Evolutionary conservation across 2,113 vertebrate species (phyloP).

Genomic region (Chloebia gouldiae): DNA sequence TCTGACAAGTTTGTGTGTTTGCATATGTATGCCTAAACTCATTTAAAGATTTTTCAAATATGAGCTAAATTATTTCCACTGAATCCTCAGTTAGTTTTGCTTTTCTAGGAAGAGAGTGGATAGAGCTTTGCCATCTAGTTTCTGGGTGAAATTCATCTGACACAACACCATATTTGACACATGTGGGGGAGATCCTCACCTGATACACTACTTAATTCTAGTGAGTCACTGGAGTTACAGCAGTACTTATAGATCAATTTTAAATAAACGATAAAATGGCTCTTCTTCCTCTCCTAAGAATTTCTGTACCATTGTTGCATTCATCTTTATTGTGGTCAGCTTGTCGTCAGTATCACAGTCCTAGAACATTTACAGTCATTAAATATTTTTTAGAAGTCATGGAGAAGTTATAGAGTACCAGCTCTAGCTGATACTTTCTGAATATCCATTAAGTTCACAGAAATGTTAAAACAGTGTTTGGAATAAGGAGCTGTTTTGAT

Average conservation of each 20-base stretch:
- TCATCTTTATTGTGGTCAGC: neutral
- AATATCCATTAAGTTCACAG: neutral
- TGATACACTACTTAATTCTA: neutral
- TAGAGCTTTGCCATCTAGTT: neutral
- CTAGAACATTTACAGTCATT: neutral
- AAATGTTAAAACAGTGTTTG: neutral
- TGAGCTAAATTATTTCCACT: neutral
- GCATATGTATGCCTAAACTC: neutral
- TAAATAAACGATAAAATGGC: neutral
- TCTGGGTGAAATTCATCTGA: neutral
- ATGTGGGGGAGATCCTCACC: neutral
- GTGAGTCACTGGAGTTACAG: neutral
- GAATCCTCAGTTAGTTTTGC: neutral
- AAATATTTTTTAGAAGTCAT: neutral
- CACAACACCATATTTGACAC: fast-evolving
- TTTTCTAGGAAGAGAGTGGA: neutral
- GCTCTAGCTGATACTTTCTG: neutral
- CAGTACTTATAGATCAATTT: neutral
- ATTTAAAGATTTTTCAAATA: neutral
- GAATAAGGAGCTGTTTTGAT: neutral
- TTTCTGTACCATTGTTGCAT: neutral
- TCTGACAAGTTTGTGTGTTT: neutral
- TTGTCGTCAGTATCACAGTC: neutral
- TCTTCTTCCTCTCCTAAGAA: neutral
- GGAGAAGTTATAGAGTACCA: neutral